Conservation (phyloP, 1,140 invertebrate species). For the Orius insidiosus region DNA sequence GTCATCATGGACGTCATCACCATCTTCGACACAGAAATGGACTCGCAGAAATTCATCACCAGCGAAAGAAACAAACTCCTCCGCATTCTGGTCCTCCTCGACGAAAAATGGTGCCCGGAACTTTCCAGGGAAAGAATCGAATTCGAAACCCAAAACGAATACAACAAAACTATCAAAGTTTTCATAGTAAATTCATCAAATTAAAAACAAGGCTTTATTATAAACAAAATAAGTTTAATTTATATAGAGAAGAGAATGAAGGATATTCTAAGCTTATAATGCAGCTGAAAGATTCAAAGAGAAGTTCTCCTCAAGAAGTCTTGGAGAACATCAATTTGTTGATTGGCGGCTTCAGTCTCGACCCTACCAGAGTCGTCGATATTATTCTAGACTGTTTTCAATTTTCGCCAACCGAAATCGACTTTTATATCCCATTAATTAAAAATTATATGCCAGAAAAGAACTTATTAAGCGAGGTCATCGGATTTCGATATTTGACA, state of each 20-base stretch:
- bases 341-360: slow-evolving; percentile 95
- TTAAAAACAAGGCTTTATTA: slow-evolving; percentile 96
- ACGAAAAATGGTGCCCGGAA: slow-evolving; percentile 57
- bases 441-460: slow-evolving; percentile 71
- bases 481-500: slow-evolving; percentile 79
- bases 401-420: slow-evolving; percentile 49
- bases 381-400: slow-evolving; percentile 95
- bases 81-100: slow-evolving; percentile 6
- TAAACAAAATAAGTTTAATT: slow-evolving; percentile 97
- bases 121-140: slow-evolving; percentile 83
- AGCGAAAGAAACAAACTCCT: slow-evolving; percentile 34
- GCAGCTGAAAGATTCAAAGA: slow-evolving; percentile 61
- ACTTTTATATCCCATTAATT: slow-evolving; percentile 69
- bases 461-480: slow-evolving; percentile 74
- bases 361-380: slow-evolving; percentile 94
- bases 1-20: slow-evolving; percentile 62
- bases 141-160: slow-evolving; percentile 80
- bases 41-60: slow-evolving; percentile 31
- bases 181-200: slow-evolving; percentile 94
- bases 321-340: slow-evolving; percentile 81
- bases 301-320: slow-evolving; percentile 37
- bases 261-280: slow-evolving; percentile 94
- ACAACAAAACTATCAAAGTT: slow-evolving; percentile 77
- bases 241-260: slow-evolving; percentile 96
- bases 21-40: slow-evolving; percentile 59